These are phyloP conservation scores for Hydractinia echinata DNA, from an alignment of 30 jellyfish, hydroid and myxozoan species.

Conservation along the genomic window DNA sequence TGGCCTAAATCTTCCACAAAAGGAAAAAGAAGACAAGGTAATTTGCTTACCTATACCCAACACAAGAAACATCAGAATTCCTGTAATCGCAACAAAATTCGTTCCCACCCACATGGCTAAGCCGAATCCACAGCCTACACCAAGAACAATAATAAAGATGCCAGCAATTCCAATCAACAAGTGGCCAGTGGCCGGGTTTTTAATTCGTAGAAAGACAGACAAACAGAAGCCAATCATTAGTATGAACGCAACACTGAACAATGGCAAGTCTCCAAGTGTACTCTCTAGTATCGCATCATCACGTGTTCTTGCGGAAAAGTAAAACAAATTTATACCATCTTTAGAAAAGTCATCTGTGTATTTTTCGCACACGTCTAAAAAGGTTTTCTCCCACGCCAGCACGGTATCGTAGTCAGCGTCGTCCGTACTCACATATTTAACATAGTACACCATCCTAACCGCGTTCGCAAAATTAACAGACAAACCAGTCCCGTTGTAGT, in stretches of 20 bases:
- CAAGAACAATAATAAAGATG: conserved; percentile 7
- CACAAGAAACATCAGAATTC: conserved; percentile 18
- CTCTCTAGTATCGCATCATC: conserved; percentile 19
- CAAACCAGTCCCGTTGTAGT: not conserved
- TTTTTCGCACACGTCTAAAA: not conserved
- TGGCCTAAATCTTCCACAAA: not conserved
- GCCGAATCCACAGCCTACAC: conserved; percentile 29
- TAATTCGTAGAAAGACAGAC: conserved; percentile 19
- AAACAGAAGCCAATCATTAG: conserved; percentile 20
- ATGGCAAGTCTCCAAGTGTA: conserved; percentile 14
- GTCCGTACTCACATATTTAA: conserved; percentile 8
- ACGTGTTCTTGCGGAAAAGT: conserved; percentile 11
- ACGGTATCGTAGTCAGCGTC: conserved; percentile 6
- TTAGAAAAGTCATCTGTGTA: not conserved
- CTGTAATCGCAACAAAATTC: conserved; percentile 64
- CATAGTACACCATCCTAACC: conserved; percentile 17
- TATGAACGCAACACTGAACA: conserved; percentile 21
- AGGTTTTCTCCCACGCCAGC: conserved; percentile 9
- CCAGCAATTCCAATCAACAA: not conserved
- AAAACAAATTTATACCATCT: not conserved
- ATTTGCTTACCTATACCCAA: conserved; percentile 23
- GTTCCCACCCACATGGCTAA: conserved; percentile 45
- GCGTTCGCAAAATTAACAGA: conserved; percentile 2
- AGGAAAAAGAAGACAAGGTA: not conserved
- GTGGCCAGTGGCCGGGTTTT: conserved; percentile 19